Percentiles rank a stretch among this genome's conserved stretches.
These are phyloP conservation scores for Pelusios castaneus DNA, from an alignment of 2,113 vertebrate genomes.

Conservation along the genomic window DNA sequence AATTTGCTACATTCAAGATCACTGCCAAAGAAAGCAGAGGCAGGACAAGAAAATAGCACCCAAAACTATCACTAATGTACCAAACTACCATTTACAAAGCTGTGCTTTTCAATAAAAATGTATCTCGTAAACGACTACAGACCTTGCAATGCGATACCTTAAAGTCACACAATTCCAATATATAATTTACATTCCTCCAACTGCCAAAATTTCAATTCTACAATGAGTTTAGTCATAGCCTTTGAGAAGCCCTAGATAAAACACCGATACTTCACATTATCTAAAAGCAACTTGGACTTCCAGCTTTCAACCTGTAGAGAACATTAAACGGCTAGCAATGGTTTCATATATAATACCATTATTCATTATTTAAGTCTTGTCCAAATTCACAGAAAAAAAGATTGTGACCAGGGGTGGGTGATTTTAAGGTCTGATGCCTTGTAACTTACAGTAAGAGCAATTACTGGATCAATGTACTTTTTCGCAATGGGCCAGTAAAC, in stretches of 20 bases:
- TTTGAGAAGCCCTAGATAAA: background rate
- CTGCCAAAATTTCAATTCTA: background rate
- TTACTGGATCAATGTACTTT: background rate
- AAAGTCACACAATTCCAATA: background rate
- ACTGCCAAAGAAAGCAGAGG: too few relatives aligned
- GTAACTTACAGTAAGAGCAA: background rate
- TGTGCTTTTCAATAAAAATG: background rate
- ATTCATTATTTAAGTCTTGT: conserved; percentile 12
- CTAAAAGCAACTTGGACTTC: background rate
- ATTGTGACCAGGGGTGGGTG: background rate
- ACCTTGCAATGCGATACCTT: background rate
- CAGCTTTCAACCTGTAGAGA: conserved; percentile 6
- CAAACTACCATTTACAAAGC: background rate
- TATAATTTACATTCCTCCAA: background rate
- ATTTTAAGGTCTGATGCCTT: background rate
- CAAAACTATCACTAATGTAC: accelerated
- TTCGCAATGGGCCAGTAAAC: background rate
- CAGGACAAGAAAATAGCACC: background rate
- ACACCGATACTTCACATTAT: background rate
- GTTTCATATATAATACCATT: background rate
- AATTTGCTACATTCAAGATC: too few relatives aligned
- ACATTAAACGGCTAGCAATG: background rate
- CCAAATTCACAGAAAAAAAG: background rate
- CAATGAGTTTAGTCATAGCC: background rate
- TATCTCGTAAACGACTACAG: background rate